A percentile compares a stretch with the other conserved stretches of the same genome.
These are phyloP conservation scores for Sebastiscus tertius DNA, from an alignment of 2,797 vertebrate species.

Conservation along the genomic window DNA sequence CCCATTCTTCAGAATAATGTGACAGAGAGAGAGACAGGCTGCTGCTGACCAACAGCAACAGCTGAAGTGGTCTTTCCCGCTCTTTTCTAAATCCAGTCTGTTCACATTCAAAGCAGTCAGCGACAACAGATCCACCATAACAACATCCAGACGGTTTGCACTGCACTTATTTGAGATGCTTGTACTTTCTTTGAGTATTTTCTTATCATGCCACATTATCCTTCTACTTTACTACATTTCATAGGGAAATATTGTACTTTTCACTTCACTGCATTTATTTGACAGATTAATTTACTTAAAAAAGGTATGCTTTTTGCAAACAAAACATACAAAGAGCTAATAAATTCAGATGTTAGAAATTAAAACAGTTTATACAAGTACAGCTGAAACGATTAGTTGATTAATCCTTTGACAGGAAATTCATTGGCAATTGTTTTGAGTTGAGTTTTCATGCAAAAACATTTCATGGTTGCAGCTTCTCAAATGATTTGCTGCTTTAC, in stretches of 20 bases:
- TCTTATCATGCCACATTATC: background rate
- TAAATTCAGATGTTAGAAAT: background rate
- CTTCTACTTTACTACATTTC: background rate
- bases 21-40: background rate
- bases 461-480: background rate
- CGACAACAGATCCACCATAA: background rate
- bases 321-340: background rate
- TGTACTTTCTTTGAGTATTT: background rate
- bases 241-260: no score
- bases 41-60: conserved; percentile 28
- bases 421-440: background rate
- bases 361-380: background rate
- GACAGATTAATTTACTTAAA: background rate
- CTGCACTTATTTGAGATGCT: background rate
- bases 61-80: conserved; percentile 50
- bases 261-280: background rate
- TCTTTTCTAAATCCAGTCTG: conserved; percentile 29
- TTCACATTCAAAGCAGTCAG: conserved; percentile 4
- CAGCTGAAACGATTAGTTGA: background rate
- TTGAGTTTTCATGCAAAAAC: background rate
- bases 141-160: background rate
- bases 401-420: background rate
- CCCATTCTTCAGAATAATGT: conserved; percentile 4
- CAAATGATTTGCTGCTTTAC: background rate
- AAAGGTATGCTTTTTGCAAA: background rate